Conservation (phyloP, 2,113 vertebrate species). For the Oplegnathus fasciatus region DNA sequence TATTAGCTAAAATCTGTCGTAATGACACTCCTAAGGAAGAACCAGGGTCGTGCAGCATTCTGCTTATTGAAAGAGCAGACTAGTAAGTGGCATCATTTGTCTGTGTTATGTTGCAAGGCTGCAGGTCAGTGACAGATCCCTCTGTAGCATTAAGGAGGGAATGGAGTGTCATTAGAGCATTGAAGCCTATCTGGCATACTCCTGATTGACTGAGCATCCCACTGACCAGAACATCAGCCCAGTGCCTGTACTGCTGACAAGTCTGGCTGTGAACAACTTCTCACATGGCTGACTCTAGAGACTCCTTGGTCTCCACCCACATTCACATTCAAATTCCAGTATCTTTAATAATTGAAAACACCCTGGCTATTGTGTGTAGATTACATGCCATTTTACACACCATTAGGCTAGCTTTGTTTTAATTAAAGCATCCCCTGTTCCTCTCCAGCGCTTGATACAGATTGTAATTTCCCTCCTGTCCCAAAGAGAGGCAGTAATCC, state of each 20-base stretch:
- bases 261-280: slow-evolving; percentile 49
- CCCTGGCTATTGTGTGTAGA: slow-evolving; percentile 85
- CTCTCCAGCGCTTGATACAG: slow-evolving; percentile 88
- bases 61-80: slow-evolving; percentile 42
- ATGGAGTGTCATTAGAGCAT: slow-evolving; percentile 65
- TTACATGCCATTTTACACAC: slow-evolving; percentile 94
- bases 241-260: slow-evolving; percentile 33
- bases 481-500: slow-evolving; percentile 88
- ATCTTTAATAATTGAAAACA: slow-evolving; percentile 88
- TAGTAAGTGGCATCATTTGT: slow-evolving; percentile 68
- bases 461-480: slow-evolving; percentile 87
- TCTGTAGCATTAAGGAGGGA: slow-evolving; percentile 70
- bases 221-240: slow-evolving; percentile 59
- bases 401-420: slow-evolving; percentile 95
- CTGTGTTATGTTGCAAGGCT: slow-evolving; percentile 68
- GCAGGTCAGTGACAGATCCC: slow-evolving; percentile 65
- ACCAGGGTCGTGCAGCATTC: slow-evolving; percentile 9
- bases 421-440: slow-evolving; percentile 92
- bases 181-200: slow-evolving; percentile 54
- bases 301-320: slow-evolving; percentile 31
- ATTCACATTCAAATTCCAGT: slow-evolving; percentile 75
- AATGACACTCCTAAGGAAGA: not conserved
- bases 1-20: not conserved
- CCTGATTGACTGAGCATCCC: slow-evolving; percentile 59
- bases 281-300: slow-evolving; percentile 51